Evolutionary conservation across 2,888 invertebrate species (phyloP).

Genomic region (Brachycybe producta): DNA sequence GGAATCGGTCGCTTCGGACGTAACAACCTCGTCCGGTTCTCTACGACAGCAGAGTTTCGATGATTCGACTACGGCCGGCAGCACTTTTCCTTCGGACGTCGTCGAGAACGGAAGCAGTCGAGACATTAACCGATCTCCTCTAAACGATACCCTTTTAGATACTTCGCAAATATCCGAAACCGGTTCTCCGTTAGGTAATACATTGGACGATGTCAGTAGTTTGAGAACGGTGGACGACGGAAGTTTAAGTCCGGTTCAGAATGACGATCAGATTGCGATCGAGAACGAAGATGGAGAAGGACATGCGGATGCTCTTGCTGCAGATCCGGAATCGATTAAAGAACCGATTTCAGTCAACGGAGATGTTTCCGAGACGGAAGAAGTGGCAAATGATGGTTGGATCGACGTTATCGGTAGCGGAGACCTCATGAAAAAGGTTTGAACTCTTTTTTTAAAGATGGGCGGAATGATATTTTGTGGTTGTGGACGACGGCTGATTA

Average conservation of each 20-base stretch:
- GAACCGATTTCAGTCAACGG: conserved; percentile 2
- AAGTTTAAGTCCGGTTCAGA: neutral
- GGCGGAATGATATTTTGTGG: too few relatives aligned
- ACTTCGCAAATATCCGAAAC: neutral
- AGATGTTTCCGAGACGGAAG: conserved; percentile 24
- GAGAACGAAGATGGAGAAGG: conserved; percentile 5
- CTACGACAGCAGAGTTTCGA: too few relatives aligned
- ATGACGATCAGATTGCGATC: neutral
- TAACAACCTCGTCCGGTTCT: too few relatives aligned
- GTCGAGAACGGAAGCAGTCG: conserved; percentile 6
- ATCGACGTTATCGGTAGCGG: conserved; percentile 68
- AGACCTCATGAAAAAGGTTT: conserved; percentile 48
- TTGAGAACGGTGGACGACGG: conserved; percentile 6
- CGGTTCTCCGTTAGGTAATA: neutral
- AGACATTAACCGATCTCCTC: neutral
- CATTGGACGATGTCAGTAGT: conserved; percentile 9
- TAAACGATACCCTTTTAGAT: neutral
- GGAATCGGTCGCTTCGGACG: too few relatives aligned
- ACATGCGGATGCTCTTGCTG: neutral
- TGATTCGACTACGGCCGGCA: too few relatives aligned
- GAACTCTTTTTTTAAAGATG: neutral
- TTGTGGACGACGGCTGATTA: conserved; percentile 6
- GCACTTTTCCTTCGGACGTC: conserved; percentile 4
- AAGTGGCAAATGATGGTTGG: conserved; percentile 40
- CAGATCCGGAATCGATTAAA: conserved; percentile 1